Base-by-base conservation (phyloP, 2,888 invertebrate genomes). In the Eristalinus sepulchralis region DNA sequence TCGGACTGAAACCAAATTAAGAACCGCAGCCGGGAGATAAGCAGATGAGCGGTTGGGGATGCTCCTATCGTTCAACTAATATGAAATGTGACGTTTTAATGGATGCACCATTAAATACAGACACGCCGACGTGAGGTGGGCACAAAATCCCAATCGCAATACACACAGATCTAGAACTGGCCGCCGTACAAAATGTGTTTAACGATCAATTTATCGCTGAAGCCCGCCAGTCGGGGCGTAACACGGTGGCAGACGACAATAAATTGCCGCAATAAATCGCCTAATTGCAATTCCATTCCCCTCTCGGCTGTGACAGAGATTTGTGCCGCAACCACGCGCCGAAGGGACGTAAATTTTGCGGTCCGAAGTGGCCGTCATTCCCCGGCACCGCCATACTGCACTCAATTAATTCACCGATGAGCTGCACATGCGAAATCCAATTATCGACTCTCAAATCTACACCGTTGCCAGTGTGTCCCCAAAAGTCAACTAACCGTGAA, bases 31-130 rank as follows among this genome's bases (percentile, higher is more conserved):
- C 39, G 2, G 39, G 17, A n/a, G 47, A 47, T 47, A 8, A 17
- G 10, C 6, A 27, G 27, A 27, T 27, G 27, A 27, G 27, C 5
- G 5, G 9, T 1, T 6, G 34, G 34, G 34, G 34, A 10, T 53
- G n/a, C 13, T 53, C 53, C 13, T 5, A 17, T 17, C 53, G 17
- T 53, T 10, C 13, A 22, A 22, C 73, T 39, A 17, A 67, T 66
- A 71, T 66, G 39, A 76, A 66, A 84, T 75, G 75, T 71, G 84
- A 71, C 84, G 57, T 72, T 85, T 77, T 77, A 80, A 80, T 85
- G 76, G 84, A 47, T 72, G 81, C 70, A 36, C 70, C 68, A 67
- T 71, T 76, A 76, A 75, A 79, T 64, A 75, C 60, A 67, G 57
- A 47, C 36, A 66, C 34, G 36, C 22, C 34, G 36, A 60, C 34